These are phyloP conservation scores for Anseranas semipalmata DNA, from an alignment of 2,113 vertebrate species.

Conservation along the genomic window DNA sequence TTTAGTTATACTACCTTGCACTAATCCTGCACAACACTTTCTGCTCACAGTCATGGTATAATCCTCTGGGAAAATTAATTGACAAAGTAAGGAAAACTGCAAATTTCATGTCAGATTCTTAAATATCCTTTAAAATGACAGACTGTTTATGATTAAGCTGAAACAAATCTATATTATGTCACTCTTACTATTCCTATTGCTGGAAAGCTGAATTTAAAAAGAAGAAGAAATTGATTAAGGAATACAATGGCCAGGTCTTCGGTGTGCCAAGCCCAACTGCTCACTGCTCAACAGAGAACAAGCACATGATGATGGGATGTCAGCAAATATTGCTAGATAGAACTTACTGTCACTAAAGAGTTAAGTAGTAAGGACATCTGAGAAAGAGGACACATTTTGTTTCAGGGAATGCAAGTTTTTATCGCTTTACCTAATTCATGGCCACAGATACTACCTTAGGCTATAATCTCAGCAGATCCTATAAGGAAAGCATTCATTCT, in stretches of 20 bases:
- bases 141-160: background rate
- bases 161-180: background rate
- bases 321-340: background rate
- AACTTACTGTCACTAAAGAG: background rate
- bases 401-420: background rate
- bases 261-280: background rate
- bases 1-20: background rate
- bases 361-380: background rate
- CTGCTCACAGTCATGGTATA: background rate
- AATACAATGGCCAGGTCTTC: background rate
- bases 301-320: background rate
- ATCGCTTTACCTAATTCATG: background rate
- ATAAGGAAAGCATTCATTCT: background rate
- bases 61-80: background rate
- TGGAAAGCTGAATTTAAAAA: background rate
- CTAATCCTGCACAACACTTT: background rate
- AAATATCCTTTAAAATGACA: background rate
- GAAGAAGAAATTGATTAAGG: background rate
- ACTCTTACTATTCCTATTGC: background rate
- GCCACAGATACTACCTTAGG: background rate
- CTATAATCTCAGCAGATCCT: conserved; percentile 24
- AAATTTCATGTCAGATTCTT: background rate
- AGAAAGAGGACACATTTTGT: background rate
- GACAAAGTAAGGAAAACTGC: background rate
- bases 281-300: background rate